Evolutionary conservation across 2,113 vertebrate species (phyloP), one percentile per base, ranked within the genome.

Genomic region (Gopherus flavomarginatus): DNA sequence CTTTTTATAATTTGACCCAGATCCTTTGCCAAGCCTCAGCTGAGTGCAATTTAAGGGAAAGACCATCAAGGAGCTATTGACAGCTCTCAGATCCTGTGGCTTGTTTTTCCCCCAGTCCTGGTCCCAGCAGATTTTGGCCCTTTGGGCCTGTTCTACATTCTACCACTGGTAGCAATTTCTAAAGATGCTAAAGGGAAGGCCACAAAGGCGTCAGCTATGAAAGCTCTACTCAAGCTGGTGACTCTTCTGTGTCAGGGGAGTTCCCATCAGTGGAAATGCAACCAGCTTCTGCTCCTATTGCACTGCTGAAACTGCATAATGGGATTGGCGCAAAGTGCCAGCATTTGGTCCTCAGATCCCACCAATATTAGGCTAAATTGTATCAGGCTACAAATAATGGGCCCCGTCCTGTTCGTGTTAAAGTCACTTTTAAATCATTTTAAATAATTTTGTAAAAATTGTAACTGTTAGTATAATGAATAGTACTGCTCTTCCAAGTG

Each of bases 81-180:
- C 11, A 27, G 24, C 26, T 27, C 24, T 78, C 42, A 27, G 38
- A 56, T 1, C 1, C 2, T 2, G 10, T 31, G n/a, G 31, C 50
- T 62, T 44, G 50, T 26, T 65, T 13, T 54, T 75, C 50, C 42
- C 65, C 35, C 42, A 89, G 53, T 2, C 13, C 1, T 59, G 69
- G 11, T 29, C 11, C 78, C 54, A 86, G 5, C 21, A 83, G 80
- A 56, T 19, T 62, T 6, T 53, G 35, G 27, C 31, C 47, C 59
- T 0, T 0, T 65, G 11, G 11, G 22, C 13, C 19, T 49, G 7
- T 54, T 31, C n/a, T 1, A 0, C 6, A 49, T 12, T 6, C 11
- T 31, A n/a, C 57, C 8, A 22, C 6, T 56, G 72, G 47, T 8
- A 17, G 38, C 3, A 2, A n/a, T n/a, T 65, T 7, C 31, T 77